Base-by-base conservation (phyloP, 2,113 vertebrate genomes). In the Pterocles gutturalis region DNA sequence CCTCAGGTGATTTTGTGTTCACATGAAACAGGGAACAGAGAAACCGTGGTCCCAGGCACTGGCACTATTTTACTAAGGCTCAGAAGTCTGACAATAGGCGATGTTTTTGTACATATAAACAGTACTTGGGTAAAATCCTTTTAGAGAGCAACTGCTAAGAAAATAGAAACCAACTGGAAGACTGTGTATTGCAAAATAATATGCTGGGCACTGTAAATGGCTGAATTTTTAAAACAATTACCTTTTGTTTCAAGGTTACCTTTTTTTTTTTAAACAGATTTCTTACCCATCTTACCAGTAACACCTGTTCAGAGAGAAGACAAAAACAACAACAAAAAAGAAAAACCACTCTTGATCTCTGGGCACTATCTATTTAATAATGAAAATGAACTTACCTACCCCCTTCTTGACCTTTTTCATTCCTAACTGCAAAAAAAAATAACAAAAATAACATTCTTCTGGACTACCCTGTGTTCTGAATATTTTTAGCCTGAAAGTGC, bases 101-200 rank as follows among this genome's bases (percentile, higher is more conserved):
- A n/a, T 58, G 46, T 0, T 83, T 88, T 69, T 73, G 60, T 69
- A 80, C 26, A 34, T 54, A 57, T 38, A 91, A 92, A 73, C 79
- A 83, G n/a, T 90, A 29, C n/a, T 49, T 72, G 71, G 28, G 51
- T 80, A 85, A 94, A 91, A 70, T 81, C 54, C 58, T 94, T 86
- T 78, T 53, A 34, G 62, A 73, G 20, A 87, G 26, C 25, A 75
- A 78, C 60, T 86, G 87, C 33, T 51, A 51, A 86, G 89, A 92
- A 96, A 93, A 82, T 66, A 82, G 58, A 78, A 93, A 94, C 10
- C 76, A 84, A 89, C 48, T 78, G 67, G 76, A 96, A 95, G 60
- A 33, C 86, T 75, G 11, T 58, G 38, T 38, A 38, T 67, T 96
- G 90, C 90, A 64, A 77, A 67, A 75, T 51, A 86, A 83, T 58